These are phyloP conservation scores for Drosophila quinaria DNA, from an alignment of 2,888 invertebrate species.

Conservation along the genomic window DNA sequence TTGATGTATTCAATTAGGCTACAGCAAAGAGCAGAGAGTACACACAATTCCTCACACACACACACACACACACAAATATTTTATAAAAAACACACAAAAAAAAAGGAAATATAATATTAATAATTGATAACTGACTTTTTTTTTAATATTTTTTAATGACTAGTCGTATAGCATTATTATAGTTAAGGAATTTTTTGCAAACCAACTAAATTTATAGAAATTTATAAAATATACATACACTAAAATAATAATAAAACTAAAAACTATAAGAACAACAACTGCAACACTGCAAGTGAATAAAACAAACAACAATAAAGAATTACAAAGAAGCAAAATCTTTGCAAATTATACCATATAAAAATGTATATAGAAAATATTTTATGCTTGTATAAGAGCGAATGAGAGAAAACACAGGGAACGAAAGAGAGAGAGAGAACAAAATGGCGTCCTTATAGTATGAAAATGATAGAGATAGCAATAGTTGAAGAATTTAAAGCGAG, in stretches of 20 bases:
- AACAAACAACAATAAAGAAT: not conserved
- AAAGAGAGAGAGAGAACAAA: constrained; percentile 13
- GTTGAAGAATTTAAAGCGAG: constrained; percentile 11
- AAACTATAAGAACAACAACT: constrained; percentile 9
- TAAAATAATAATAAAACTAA: constrained; percentile 29
- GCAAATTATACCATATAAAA: not conserved
- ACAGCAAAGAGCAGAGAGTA: constrained; percentile 8
- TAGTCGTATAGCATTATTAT: constrained; percentile 72
- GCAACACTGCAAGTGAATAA: constrained; percentile 12
- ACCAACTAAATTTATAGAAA: constrained; percentile 41
- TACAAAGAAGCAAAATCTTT: not conserved
- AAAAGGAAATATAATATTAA: constrained; percentile 17
- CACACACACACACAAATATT: constrained; percentile 6
- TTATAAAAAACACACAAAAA: constrained; percentile 17
- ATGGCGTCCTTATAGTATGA: constrained; percentile 39
- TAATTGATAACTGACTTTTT: constrained; percentile 41
- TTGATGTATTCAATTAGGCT: constrained; percentile 1
- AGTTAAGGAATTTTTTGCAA: constrained; percentile 63
- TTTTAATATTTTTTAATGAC: constrained; percentile 60
- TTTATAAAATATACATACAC: constrained; percentile 20
- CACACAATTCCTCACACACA: constrained; percentile 3
- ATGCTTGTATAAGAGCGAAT: constrained; percentile 6
- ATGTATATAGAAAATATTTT: constrained; percentile 3
- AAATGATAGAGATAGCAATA: constrained; percentile 9
- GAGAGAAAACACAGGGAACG: constrained; percentile 12